Percentiles rank a stretch among this genome's conserved stretches.
phyloP scores from a whole-genome alignment of 2,113 vertebrate genomes.

The Zapornia atra region DNA sequence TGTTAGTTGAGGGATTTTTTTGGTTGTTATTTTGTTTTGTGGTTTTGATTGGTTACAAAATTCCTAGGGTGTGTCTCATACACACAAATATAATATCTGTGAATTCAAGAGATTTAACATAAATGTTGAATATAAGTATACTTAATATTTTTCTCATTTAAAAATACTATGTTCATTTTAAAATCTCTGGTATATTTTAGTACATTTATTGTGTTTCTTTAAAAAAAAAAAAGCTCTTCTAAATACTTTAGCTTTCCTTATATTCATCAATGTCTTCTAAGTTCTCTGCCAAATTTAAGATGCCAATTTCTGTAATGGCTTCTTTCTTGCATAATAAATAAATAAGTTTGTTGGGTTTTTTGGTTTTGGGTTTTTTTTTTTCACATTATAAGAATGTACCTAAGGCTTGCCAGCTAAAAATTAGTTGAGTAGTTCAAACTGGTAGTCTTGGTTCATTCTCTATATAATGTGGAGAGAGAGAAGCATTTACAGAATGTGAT shows the following conservation, averaged over 20 bases:
- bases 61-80: not conserved
- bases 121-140: not conserved
- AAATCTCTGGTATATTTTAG: not conserved
- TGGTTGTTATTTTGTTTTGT: not conserved
- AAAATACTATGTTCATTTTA: fast-evolving
- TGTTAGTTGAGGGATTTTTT: fast-evolving
- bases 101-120: not conserved
- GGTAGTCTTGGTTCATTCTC: not conserved
- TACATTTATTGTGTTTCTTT: not conserved
- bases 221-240: fast-evolving
- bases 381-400: not conserved
- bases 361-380: not conserved
- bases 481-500: fast-evolving
- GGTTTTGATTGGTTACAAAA: not conserved
- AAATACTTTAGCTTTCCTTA: not conserved
- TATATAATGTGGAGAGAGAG: not conserved
- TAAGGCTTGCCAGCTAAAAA: not conserved
- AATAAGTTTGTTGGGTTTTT: not conserved
- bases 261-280: not conserved
- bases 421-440: not conserved
- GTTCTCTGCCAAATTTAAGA: not conserved
- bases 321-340: not conserved
- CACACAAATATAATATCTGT: not conserved
- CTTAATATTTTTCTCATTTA: not conserved
- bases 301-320: not conserved